Evolutionary conservation across 2,888 invertebrate genomes (phyloP), one percentile per base, ranked within the genome.

Genomic region (Aphidoletes aphidimyza): DNA sequence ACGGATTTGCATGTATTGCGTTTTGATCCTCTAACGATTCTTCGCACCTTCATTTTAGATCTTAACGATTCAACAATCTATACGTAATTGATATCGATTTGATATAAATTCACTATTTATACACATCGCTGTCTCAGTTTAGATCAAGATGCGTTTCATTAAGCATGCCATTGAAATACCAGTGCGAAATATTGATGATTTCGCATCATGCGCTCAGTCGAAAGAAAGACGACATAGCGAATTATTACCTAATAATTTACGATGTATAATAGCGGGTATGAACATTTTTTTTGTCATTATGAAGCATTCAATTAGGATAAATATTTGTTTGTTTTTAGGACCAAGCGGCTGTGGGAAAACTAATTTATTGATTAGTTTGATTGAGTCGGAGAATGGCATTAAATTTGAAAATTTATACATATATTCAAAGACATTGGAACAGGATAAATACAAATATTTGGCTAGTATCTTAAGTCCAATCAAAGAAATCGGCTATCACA

Each of bases 71-170:
- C n/a, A n/a, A n/a, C n/a, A n/a, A n/a, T n/a, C n/a, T n/a, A n/a
- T n/a, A n/a, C n/a, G n/a, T n/a, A n/a, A n/a, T n/a, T n/a, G n/a
- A n/a, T n/a, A n/a, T n/a, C n/a, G n/a, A n/a, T n/a, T n/a, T n/a
- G n/a, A n/a, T n/a, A n/a, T n/a, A n/a, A n/a, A n/a, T n/a, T n/a
- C n/a, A n/a, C n/a, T n/a, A n/a, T n/a, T n/a, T n/a, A n/a, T n/a
- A n/a, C n/a, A n/a, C n/a, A n/a, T n/a, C n/a, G n/a, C n/a, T n/a
- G n/a, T 45, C 9, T 22, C 22, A 69, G 39, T 83, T 34, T 49
- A 1, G 36, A 84, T 84, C 22, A 39, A 42, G 37, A 59, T 85
- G 84, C 47, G 45, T 84, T 47, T 85, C 85, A 84, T 37, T n/a
- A n/a, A n/a, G n/a, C n/a, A n/a, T n/a, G n/a, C n/a, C n/a, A n/a